Base-by-base conservation (phyloP, 2,797 vertebrate genomes). In the Steatocranus sp. region DNA sequence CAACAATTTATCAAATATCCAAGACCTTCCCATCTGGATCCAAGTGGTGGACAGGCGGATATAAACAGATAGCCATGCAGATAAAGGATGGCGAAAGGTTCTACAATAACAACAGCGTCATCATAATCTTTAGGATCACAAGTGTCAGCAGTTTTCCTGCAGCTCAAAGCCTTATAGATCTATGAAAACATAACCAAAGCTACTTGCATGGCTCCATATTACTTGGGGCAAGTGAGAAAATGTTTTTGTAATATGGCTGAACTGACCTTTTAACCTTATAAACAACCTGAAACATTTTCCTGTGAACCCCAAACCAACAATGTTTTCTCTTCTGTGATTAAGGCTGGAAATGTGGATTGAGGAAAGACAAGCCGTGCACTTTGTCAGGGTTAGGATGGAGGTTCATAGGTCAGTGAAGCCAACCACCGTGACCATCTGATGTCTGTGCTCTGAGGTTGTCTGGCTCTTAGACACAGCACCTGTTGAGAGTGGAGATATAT, bases 401-500 rank as follows among this genome's bases (percentile, higher is more conserved):
- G 88, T 89, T 84, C 82, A 89, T 15, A 87, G 90, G 90, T 92
- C 73, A 51, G 48, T 36, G 6, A 88, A 89, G 80, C 84, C 83
- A 83, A 83, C 81, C 88, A 83, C 83, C 50, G 75, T 84, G 88
- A 83, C 86, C 85, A 81, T 85, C 87, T 58, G 70, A 90, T 76
- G 83, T 88, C 81, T 78, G 85, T 61, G 77, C 74, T 81, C 77
- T n/a, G 78, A 48, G 73, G 68, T 58, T 82, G 78, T 76, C 86
- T 85, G 83, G 85, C 56, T 83, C 84, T 89, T 75, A 83, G 79
- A 84, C 78, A 11, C 79, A 91, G 83, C 91, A 92, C 90, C 93
- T 94, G 92, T 91, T 88, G 75, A 83, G 70, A 83, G 79, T 32
- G 75, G 73, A 90, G 66, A 86, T 75, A 15, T 77, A 70, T 12